A percentile compares a stretch with the other conserved stretches of the same genome.
Conservation (phyloP, 2,113 vertebrate genomes). For the Nothocercus julius region DNA sequence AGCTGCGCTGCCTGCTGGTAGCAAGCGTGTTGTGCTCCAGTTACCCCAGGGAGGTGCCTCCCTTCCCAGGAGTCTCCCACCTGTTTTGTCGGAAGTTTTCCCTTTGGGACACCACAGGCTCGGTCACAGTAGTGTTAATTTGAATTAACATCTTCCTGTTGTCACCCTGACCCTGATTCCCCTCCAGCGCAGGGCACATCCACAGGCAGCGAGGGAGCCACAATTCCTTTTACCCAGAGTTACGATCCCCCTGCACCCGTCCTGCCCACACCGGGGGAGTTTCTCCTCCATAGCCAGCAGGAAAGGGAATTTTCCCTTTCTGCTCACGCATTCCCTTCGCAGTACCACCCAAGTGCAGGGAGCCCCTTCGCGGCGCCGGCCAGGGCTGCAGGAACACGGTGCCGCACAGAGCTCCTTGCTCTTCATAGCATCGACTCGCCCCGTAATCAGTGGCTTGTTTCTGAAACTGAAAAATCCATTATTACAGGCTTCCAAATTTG, state of each 20-base stretch:
- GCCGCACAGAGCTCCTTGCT: background rate
- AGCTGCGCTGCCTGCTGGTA: background rate
- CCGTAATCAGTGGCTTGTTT: constrained; percentile 46
- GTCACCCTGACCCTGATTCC: background rate
- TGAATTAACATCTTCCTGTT: background rate
- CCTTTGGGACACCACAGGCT: background rate
- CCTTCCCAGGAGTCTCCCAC: background rate
- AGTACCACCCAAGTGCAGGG: background rate
- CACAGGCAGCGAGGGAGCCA: background rate
- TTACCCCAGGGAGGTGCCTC: background rate
- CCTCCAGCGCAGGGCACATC: background rate
- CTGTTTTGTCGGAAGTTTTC: background rate
- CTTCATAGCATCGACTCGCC: constrained; percentile 47
- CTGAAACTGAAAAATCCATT: constrained; percentile 58
- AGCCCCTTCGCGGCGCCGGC: background rate
- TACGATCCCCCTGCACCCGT: background rate
- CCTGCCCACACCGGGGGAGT: background rate
- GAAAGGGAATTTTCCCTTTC: background rate
- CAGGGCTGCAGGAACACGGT: no score
- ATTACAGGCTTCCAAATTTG: constrained; percentile 39
- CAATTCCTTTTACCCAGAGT: background rate
- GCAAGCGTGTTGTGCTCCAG: background rate
- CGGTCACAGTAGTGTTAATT: background rate
- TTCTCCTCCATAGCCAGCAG: background rate
- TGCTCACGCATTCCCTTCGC: background rate